Evolutionary conservation across 2,888 invertebrate species (phyloP).

Genomic region (Calameuta filiformis): DNA sequence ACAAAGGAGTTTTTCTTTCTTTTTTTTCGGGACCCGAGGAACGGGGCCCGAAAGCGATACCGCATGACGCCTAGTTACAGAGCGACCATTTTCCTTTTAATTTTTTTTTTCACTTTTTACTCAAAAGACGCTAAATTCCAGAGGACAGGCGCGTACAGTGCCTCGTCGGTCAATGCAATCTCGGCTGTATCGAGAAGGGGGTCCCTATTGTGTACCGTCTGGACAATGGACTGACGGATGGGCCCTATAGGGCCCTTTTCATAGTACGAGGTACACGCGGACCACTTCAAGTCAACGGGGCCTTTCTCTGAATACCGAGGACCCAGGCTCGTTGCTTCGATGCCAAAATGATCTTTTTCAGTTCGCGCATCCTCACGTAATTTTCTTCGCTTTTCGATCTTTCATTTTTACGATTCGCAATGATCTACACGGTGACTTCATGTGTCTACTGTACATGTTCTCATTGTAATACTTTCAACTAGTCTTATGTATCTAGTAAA

Average conservation of each 20-base stretch:
- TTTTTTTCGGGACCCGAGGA: background rate
- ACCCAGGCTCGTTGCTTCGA: conserved; percentile 37
- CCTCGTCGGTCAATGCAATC: background rate
- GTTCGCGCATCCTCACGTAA: conserved; percentile 9
- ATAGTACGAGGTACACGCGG: conserved; percentile 46
- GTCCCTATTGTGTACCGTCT: conserved; percentile 37
- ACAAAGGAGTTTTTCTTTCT: background rate
- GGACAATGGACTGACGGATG: conserved; percentile 47
- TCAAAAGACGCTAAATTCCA: background rate
- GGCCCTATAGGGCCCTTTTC: conserved; percentile 36
- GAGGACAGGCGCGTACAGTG: background rate
- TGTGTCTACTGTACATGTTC: background rate
- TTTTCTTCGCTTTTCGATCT: background rate
- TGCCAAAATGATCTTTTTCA: conserved; percentile 53
- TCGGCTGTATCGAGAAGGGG: conserved; percentile 39
- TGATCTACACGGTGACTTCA: background rate
- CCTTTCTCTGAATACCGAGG: conserved; percentile 36
- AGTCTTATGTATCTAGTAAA: background rate
- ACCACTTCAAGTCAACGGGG: conserved; percentile 53
- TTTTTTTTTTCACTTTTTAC: background rate
- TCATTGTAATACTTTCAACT: background rate
- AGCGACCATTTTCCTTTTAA: background rate
- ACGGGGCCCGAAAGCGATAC: background rate
- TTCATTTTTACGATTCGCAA: background rate
- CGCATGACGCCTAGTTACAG: background rate